phyloP scores from a whole-genome alignment of 2,888 invertebrate species.

The Caradrina kadenii region DNA sequence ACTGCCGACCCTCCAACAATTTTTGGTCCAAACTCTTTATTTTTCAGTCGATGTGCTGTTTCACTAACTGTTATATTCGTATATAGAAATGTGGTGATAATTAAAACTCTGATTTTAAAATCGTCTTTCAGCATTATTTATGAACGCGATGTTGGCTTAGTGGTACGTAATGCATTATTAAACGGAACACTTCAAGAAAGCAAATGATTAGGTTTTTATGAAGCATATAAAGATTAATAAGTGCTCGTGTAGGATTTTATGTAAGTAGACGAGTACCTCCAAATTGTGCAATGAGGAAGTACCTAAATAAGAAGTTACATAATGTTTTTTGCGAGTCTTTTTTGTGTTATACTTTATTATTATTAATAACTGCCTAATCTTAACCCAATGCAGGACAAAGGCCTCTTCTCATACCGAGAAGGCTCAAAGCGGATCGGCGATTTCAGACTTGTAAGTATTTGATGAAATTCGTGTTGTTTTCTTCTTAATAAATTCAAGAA shows the following conservation, averaged over 20 bases:
- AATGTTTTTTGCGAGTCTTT: too few relatives aligned
- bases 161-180: constrained; percentile 21
- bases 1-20: constrained; percentile 76
- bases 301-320: too few relatives aligned
- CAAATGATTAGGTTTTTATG: constrained; percentile 48
- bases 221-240: constrained; percentile 30
- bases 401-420: too few relatives aligned
- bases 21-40: constrained; percentile 55
- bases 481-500: background rate
- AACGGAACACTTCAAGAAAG: constrained; percentile 12
- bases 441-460: background rate
- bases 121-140: constrained; percentile 9
- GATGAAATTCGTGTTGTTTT: too few relatives aligned
- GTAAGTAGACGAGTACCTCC: background rate
- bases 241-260: constrained; percentile 27
- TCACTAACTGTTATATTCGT: constrained; percentile 4
- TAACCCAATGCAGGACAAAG: too few relatives aligned
- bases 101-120: constrained; percentile 6
- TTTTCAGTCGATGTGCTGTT: constrained; percentile 24
- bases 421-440: too few relatives aligned
- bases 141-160: constrained; percentile 1
- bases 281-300: constrained; percentile 19
- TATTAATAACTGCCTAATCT: too few relatives aligned
- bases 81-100: constrained; percentile 19
- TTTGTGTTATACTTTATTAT: background rate